Evolutionary conservation across 2,888 invertebrate species (phyloP), one percentile per base, ranked within the genome.

Genomic region (Agonum fuliginosum): DNA sequence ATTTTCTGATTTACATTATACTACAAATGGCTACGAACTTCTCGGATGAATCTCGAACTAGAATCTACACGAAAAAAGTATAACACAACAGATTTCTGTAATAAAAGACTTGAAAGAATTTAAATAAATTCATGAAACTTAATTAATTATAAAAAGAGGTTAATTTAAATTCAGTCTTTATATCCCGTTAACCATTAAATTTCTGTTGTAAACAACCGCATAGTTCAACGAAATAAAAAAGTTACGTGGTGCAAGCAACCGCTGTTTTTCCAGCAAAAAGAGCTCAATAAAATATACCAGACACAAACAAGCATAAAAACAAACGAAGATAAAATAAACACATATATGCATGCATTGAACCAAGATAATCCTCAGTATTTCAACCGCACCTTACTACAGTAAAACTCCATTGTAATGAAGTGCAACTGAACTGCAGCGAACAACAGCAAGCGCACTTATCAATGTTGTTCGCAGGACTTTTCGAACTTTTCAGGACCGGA

Each of bases 171-270:
- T 62, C 58, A 48, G 48, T 17, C 27, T 62, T 62, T 62, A 62
- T 62, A 30, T 30, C 30, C 34, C 14, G 58, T 62, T 62, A 62
- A 30, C 58, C 30, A 62, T 62, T 62, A 62, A 62, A 62, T 30
- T 62, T 62, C 58, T 62, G 30, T 62, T 62, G 58, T 62, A 62
- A 62, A 62, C 58, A 62, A 62, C 58, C 58, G 30, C 58, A 62
- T 62, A 62, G 17, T 62, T 62, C 14, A 62, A 10, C 22, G 30
- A 62, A 62, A 30, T 62, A 62, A 62, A 62, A 58, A 58, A 62
- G 5, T 10, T 10, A n/a, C n/a, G 12, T 30, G 30, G 30, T 62
- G 30, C 30, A 62, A 62, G 30, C 30, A 62, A 62, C 10, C 58
- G 27, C 27, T 58, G 54, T 58, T 58, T 27, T 27, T n/a, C 14